phyloP scores from a whole-genome alignment of 2,888 invertebrate species.

The Escarpia spicata region DNA sequence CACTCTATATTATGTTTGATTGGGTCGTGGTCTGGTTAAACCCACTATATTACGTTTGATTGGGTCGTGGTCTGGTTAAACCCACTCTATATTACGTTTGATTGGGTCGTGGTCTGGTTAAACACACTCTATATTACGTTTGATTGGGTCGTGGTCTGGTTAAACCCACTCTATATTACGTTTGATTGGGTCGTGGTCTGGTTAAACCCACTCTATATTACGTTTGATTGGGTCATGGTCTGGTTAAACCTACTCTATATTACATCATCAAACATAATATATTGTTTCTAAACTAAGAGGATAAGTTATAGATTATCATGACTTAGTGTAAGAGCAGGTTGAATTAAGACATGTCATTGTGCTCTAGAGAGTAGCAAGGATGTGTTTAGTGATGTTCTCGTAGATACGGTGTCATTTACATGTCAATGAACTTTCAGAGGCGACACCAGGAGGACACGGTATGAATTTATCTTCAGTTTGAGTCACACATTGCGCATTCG shows the following conservation, averaged over 20 bases:
- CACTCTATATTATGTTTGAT: too few relatives aligned
- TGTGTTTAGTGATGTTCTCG: not conserved
- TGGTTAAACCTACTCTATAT: not conserved
- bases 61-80: too few relatives aligned
- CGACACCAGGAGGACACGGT: not conserved
- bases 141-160: too few relatives aligned
- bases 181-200: too few relatives aligned
- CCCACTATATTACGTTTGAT: too few relatives aligned
- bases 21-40: too few relatives aligned
- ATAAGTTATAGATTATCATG: not conserved
- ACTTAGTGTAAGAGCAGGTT: not conserved
- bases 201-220: too few relatives aligned
- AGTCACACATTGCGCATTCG: not conserved
- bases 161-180: too few relatives aligned
- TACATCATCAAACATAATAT: not conserved
- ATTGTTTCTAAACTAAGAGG: not conserved
- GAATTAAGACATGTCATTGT: not conserved
- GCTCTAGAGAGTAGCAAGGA: not conserved
- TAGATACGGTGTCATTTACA: not conserved
- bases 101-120: too few relatives aligned
- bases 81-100: too few relatives aligned
- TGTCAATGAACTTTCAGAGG: constrained; percentile 7
- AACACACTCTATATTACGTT: too few relatives aligned
- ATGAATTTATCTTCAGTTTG: not conserved
- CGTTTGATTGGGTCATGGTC: too few relatives aligned